These are phyloP conservation scores for Xenentodon cancila DNA, from an alignment of 2,797 vertebrate genomes.

Conservation along the genomic window DNA sequence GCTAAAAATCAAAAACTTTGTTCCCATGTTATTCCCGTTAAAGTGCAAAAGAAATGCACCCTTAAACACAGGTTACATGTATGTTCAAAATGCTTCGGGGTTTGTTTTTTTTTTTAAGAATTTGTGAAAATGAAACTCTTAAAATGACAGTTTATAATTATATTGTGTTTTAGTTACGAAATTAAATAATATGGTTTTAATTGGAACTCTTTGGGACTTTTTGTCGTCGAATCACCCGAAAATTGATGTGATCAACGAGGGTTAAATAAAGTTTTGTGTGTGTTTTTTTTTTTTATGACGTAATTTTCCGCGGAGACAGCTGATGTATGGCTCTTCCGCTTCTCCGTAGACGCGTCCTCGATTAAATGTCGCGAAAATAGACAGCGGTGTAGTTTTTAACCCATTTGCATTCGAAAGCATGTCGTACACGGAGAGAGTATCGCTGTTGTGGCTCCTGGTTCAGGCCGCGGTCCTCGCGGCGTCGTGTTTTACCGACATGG, in stretches of 20 bases:
- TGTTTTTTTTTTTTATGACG: conserved; percentile 43
- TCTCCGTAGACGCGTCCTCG: not conserved
- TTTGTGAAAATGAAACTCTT: too few relatives aligned
- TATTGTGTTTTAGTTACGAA: too few relatives aligned
- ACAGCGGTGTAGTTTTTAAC: not conserved
- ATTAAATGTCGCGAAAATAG: conserved; percentile 1
- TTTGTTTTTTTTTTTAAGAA: too few relatives aligned
- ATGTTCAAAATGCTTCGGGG: too few relatives aligned
- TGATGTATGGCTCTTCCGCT: conserved; percentile 44
- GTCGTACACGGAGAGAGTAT: conserved; percentile 10
- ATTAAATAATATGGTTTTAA: too few relatives aligned
- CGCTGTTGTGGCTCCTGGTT: conserved; percentile 52
- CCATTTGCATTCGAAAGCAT: conserved; percentile 12
- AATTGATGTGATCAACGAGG: too few relatives aligned
- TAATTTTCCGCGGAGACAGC: conserved; percentile 54
- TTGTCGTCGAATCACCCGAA: too few relatives aligned
- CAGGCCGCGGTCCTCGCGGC: conserved; percentile 60
- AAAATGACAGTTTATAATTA: too few relatives aligned
- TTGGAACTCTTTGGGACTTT: too few relatives aligned
- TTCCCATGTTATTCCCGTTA: too few relatives aligned
- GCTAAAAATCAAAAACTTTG: conserved; percentile 47
- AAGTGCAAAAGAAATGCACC: too few relatives aligned
- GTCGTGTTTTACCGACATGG: conserved; percentile 74
- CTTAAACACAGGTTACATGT: too few relatives aligned
- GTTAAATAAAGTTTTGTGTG: conserved; percentile 59